Percentiles rank a stretch among this genome's conserved stretches.
These are phyloP conservation scores for Allophyes oxyacanthae DNA, from an alignment of 2,888 invertebrate species.

Conservation along the genomic window DNA sequence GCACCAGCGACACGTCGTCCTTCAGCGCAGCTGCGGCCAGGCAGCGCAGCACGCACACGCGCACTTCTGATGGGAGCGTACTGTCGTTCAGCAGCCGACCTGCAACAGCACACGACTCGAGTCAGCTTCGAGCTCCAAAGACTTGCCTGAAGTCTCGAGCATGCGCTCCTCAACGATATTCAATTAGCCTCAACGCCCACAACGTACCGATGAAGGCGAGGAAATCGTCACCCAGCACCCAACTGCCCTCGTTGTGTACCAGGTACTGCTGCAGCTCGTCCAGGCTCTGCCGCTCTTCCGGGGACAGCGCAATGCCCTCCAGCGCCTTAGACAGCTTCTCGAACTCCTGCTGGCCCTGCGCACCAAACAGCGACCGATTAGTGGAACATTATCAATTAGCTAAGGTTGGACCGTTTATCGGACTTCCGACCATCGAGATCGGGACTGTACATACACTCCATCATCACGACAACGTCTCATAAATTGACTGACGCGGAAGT, in stretches of 20 bases:
- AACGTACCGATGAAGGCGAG: constrained; percentile 92
- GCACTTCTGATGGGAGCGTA: constrained; percentile 88
- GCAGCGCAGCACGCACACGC: constrained; percentile 92
- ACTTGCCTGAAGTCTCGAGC: no score
- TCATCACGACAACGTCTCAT: no score
- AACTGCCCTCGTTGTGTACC: constrained; percentile 96
- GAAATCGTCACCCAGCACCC: constrained; percentile 97
- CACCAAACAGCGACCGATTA: neutral
- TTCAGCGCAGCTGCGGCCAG: constrained; percentile 94
- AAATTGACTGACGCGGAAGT: no score
- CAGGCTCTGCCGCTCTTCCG: constrained; percentile 93
- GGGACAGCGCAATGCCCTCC: constrained; percentile 91
- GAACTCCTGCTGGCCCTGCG: constrained; percentile 92
- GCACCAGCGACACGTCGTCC: constrained; percentile 96
- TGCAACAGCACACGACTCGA: constrained; percentile 26
- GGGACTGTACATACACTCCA: no score
- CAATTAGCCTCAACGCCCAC: no score
- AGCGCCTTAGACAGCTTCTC: constrained; percentile 92
- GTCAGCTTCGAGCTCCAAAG: no score
- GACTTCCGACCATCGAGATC: no score
- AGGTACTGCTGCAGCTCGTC: constrained; percentile 96
- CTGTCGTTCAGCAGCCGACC: constrained; percentile 81
- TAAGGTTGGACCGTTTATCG: neutral
- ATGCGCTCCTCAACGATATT: no score
- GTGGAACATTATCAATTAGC: neutral